Base-by-base conservation (phyloP, 2,888 invertebrate genomes). In the Lithosia quadra region DNA sequence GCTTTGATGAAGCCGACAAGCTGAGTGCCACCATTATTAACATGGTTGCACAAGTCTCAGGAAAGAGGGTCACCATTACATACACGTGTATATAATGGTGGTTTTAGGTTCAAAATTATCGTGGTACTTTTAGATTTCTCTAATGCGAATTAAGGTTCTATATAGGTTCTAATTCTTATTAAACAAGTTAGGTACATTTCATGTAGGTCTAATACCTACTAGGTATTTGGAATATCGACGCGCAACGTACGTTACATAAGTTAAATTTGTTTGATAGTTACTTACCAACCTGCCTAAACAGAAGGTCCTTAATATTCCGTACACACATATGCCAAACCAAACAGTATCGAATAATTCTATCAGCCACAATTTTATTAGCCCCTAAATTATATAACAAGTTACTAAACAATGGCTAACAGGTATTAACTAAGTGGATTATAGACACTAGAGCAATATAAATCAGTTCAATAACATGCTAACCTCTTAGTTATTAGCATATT, bases 401-500 rank as follows among this genome's bases (percentile, higher is more conserved):
- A 61, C 61, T 74, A 76, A 78, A 80, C 79, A 79, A 74, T 34
- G 62, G 63, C 71, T 77, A 76, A 79, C 71, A 70, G 63, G 69
- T 65, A 72, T 73, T 75, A 73, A 69, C 65, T 77, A 71, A 77
- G 57, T 79, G 61, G 71, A 74, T 77, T 74, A 77, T 61, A 66
- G 22, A 63, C 22, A 61, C 13, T 71, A 49, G 55, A 63, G 58
- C 58, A 70, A 76, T 75, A 78, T 81, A 81, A 83, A 79, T 77
- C 74, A 82, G 75, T 72, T 49, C 72, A 77, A 82, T 80, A 65
- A 68, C 79, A 81, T 84, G 82, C 81, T 68, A 64, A 74, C 80
- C 78, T 81, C 78, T 82, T 73, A 78, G 81, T 83, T 79, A 84
- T 79, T 80, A 79, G 72, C 76, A 82, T 77, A 80, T 69, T 80